Conservation (phyloP, 2,797 vertebrate genomes). For the Myotis findleyi region DNA sequence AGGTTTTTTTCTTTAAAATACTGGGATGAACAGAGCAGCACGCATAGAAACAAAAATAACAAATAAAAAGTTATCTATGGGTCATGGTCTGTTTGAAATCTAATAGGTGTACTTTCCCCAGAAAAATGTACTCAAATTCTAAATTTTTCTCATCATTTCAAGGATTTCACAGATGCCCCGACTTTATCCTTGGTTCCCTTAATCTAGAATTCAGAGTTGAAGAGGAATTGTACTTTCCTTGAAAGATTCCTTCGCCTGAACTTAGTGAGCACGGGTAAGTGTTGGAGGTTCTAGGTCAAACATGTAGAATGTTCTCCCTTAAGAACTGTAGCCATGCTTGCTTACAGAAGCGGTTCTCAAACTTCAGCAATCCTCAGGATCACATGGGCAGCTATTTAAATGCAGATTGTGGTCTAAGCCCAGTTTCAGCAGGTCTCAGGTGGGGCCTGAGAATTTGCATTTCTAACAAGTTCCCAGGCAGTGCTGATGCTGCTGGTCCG, state of each 20-base stretch:
- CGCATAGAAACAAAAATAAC: neutral
- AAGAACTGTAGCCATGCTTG: neutral
- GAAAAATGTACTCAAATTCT: neutral
- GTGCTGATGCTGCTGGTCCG: neutral
- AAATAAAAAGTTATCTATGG: neutral
- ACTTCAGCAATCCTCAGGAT: neutral
- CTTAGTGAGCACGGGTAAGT: neutral
- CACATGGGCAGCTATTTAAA: neutral
- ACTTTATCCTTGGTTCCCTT: neutral
- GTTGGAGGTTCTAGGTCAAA: neutral
- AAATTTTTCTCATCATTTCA: neutral
- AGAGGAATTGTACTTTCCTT: neutral
- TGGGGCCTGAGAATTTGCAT: neutral
- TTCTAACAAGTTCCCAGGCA: neutral
- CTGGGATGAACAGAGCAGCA: neutral
- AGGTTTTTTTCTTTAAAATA: neutral
- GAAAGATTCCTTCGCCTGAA: neutral
- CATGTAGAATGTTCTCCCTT: neutral
- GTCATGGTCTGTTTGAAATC: neutral
- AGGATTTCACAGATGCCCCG: neutral
- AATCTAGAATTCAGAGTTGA: neutral
- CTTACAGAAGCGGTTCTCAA: neutral
- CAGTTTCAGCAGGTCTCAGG: neutral
- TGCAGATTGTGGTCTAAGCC: rapidly evolving
- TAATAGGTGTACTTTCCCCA: neutral